Percentiles rank a stretch among this genome's conserved stretches.
Conservation (phyloP, 2,113 vertebrate genomes). For the Raja brachyura region DNA sequence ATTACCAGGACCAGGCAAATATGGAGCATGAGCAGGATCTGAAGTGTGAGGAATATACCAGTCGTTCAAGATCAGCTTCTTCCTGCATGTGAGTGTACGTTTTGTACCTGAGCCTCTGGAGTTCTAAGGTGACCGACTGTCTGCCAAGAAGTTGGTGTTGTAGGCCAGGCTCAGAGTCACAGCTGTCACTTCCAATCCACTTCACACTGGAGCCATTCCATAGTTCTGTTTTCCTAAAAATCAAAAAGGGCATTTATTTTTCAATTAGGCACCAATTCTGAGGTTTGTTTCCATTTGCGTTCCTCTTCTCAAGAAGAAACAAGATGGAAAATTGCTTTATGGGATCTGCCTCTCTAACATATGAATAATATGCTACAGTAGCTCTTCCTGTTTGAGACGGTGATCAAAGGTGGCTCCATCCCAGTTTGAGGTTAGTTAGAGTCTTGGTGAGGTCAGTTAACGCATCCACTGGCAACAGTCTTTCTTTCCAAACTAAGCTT, state of each 20-base stretch:
- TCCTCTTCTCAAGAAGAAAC: background rate
- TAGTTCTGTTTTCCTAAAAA: background rate
- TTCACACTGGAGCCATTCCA: constrained; percentile 2
- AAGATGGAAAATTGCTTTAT: background rate
- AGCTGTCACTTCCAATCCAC: constrained; percentile 26
- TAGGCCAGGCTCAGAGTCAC: background rate
- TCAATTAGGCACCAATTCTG: background rate
- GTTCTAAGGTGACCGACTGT: background rate
- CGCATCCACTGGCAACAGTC: background rate
- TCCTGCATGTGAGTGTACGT: background rate
- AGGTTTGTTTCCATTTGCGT: background rate
- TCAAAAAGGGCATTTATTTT: background rate
- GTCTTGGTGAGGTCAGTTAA: background rate
- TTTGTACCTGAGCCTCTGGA: constrained; percentile 23
- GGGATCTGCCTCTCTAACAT: background rate
- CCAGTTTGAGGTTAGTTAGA: background rate
- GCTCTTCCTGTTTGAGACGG: background rate
- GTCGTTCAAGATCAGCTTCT: background rate
- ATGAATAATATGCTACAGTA: background rate
- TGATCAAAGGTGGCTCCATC: background rate
- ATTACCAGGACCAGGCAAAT: background rate
- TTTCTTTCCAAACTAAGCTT: background rate
- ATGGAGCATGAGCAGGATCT: background rate
- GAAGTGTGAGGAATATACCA: background rate
- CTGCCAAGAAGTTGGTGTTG: background rate